These are phyloP conservation scores for Aurelia aurita complex sp. Pacific DNA, from an alignment of 30 jellyfish, hydroid and myxozoan species.

Conservation along the genomic window DNA sequence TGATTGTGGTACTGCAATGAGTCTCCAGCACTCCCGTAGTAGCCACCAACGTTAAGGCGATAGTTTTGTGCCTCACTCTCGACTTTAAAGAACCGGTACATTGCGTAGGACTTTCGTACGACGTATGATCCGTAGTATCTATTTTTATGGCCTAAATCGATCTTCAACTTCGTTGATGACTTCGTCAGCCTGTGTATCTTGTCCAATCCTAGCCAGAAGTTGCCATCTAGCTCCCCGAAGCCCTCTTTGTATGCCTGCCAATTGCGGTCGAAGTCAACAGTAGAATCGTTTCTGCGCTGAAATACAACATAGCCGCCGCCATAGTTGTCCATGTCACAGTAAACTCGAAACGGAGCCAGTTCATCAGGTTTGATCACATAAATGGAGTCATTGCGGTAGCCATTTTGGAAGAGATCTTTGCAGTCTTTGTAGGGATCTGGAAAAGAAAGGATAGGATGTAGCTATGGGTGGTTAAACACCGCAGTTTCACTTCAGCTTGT, in stretches of 20 bases:
- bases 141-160: not conserved
- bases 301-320: conserved; percentile 37
- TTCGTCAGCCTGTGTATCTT: conserved; percentile 11
- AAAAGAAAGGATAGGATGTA: not conserved
- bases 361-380: not conserved
- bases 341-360: conserved; percentile 14
- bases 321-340: conserved; percentile 42
- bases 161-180: not conserved
- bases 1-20: conserved; percentile 26
- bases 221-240: conserved; percentile 20
- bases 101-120: not conserved
- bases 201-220: conserved; percentile 51
- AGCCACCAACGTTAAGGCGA: conserved; percentile 24
- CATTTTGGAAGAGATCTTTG: conserved; percentile 10
- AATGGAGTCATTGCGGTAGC: not conserved
- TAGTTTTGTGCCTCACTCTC: conserved; percentile 29
- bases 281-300: conserved; percentile 27
- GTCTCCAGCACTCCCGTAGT: conserved; percentile 44
- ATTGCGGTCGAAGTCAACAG: conserved; percentile 18
- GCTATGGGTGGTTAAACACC: too few species aligned
- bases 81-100: not conserved
- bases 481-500: too few species aligned
- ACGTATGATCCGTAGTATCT: not conserved
- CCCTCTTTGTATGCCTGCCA: conserved; percentile 41
- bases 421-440: conserved; percentile 26